These are phyloP conservation scores for Leucoma salicis DNA, from an alignment of 2,888 invertebrate species.

Conservation along the genomic window DNA sequence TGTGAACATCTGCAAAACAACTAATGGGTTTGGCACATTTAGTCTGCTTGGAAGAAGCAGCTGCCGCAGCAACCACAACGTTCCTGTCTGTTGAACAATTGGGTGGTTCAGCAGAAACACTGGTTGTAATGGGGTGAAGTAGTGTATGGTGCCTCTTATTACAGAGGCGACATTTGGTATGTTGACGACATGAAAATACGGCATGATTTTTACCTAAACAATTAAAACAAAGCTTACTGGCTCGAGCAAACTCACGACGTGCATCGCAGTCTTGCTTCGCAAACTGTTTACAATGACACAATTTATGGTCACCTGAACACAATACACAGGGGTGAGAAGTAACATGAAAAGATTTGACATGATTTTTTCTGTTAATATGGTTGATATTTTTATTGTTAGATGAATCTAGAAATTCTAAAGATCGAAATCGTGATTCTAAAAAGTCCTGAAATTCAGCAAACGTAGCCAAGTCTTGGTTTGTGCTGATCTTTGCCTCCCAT, in stretches of 20 bases:
- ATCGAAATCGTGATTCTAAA: conserved; percentile 5
- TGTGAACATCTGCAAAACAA: too few species aligned
- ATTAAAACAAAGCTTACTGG: too few species aligned
- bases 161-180: too few species aligned
- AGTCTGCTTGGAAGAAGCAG: too few species aligned
- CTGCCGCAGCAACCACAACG: too few species aligned
- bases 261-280: conserved; percentile 1
- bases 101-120: too few species aligned
- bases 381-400: background rate
- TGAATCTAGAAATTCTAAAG: background rate
- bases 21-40: too few species aligned
- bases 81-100: too few species aligned
- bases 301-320: conserved; percentile 10
- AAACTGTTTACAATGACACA: conserved; percentile 16
- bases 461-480: conserved; percentile 1
- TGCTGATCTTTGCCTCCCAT: background rate
- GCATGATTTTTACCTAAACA: too few species aligned
- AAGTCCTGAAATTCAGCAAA: conserved; percentile 2
- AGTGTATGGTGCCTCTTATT: background rate
- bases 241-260: background rate
- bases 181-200: too few species aligned
- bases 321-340: conserved; percentile 1
- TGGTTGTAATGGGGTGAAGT: background rate
- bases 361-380: background rate
- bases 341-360: background rate